Conservation (phyloP, 2,888 invertebrate genomes). For the Melinaea marsaeus region DNA sequence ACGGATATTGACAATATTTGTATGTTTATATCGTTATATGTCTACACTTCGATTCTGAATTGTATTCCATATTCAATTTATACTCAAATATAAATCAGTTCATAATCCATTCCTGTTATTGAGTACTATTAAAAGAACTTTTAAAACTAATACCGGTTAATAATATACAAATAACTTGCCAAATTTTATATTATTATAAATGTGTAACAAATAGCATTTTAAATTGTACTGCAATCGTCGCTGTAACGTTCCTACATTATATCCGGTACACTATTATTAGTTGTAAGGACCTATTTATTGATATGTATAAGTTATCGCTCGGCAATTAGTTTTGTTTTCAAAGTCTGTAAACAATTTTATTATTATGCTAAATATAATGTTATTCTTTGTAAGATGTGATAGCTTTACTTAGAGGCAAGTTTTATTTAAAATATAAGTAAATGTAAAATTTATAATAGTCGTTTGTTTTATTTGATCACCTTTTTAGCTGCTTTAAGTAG, state of each 20-base stretch:
- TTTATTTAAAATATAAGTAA: conserved; percentile 71
- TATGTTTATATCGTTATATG: conserved; percentile 36
- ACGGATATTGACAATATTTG: conserved; percentile 36
- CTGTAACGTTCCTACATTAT: conserved; percentile 60
- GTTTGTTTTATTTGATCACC: conserved; percentile 68
- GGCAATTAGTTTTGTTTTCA: conserved; percentile 54
- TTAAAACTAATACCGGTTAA: conserved; percentile 44
- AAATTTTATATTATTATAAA: conserved; percentile 53
- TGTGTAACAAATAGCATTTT: conserved; percentile 49
- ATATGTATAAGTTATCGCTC: conserved; percentile 45
- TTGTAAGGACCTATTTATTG: conserved; percentile 64
- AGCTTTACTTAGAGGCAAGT: conserved; percentile 75
- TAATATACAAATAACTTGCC: conserved; percentile 53
- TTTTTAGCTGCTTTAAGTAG: conserved; percentile 52
- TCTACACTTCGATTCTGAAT: conserved; percentile 19
- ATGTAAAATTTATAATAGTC: conserved; percentile 61
- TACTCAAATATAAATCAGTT: conserved; percentile 9
- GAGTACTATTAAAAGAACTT: conserved; percentile 20
- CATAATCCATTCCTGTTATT: conserved; percentile 32
- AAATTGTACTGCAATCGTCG: conserved; percentile 48
- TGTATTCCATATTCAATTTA: conserved; percentile 19
- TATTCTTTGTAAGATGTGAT: conserved; percentile 69
- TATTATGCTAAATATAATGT: conserved; percentile 64
- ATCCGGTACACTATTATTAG: conserved; percentile 42
- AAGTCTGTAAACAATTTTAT: conserved; percentile 67